These are phyloP conservation scores for Pseudachorutes palmiensis DNA, from an alignment of 1,140 invertebrate genomes.

Conservation along the genomic window DNA sequence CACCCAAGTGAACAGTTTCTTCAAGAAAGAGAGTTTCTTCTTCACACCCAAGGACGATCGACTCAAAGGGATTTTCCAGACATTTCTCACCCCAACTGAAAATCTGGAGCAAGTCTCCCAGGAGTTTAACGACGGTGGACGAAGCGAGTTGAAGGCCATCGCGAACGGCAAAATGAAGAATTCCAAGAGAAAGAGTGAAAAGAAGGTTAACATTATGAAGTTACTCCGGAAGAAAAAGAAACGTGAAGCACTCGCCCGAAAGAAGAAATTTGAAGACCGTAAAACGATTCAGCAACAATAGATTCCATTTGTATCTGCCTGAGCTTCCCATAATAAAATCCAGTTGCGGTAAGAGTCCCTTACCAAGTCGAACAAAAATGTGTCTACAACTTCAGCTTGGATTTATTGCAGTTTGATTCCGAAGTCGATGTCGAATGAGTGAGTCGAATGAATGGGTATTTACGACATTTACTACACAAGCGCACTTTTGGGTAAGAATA, in stretches of 20 bases:
- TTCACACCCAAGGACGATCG: slow-evolving; percentile 13
- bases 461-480: too few relatives aligned
- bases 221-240: slow-evolving; percentile 6
- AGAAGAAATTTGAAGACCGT: not conserved
- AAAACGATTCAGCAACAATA: too few relatives aligned
- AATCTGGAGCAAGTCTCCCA: not conserved
- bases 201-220: slow-evolving; percentile 13
- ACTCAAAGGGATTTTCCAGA: slow-evolving; percentile 12
- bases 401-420: too few relatives aligned
- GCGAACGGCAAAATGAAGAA: slow-evolving; percentile 19
- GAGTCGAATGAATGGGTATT: too few relatives aligned
- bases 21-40: slow-evolving; percentile 20
- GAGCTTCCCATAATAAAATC: too few relatives aligned
- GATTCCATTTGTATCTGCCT: too few relatives aligned
- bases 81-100: slow-evolving; percentile 15
- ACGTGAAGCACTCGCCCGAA: not conserved
- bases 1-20: not conserved
- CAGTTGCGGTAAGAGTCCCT: too few relatives aligned
- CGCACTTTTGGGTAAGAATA: too few relatives aligned
- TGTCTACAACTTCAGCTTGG: too few relatives aligned
- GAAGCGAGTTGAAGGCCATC: slow-evolving; percentile 20
- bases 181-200: slow-evolving; percentile 20
- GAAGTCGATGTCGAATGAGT: too few relatives aligned
- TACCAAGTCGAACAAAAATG: too few relatives aligned
- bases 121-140: slow-evolving; percentile 10